Evolutionary conservation across 1,140 invertebrate genomes (phyloP).

Genomic region (Olivierus martensii): DNA sequence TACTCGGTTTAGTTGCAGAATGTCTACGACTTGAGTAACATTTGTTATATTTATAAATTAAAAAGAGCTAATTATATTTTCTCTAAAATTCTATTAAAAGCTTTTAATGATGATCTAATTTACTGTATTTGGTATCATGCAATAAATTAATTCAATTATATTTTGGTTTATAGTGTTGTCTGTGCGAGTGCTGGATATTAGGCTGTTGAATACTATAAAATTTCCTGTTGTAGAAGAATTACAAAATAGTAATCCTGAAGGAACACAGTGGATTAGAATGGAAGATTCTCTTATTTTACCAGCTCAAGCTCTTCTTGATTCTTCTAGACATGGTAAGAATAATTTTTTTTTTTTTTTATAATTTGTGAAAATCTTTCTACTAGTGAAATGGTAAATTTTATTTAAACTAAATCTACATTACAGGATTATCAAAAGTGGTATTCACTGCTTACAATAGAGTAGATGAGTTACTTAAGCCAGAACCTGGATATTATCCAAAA

Average conservation of each 20-base stretch:
- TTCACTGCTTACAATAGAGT: slow-evolving; percentile 85
- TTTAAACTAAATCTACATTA: too few species aligned
- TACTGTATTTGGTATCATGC: background rate
- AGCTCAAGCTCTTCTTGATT: slow-evolving; percentile 17
- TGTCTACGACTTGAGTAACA: too few species aligned
- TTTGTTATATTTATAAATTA: too few species aligned
- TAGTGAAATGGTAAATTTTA: too few species aligned
- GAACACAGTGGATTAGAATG: slow-evolving; percentile 14
- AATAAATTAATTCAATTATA: background rate
- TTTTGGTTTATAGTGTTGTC: slow-evolving; percentile 13
- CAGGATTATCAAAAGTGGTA: slow-evolving; percentile 46
- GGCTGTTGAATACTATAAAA: slow-evolving; percentile 5
- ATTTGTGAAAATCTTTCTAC: background rate
- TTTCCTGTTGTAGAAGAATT: slow-evolving; percentile 14
- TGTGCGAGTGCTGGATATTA: slow-evolving; percentile 13
- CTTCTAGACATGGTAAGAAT: slow-evolving; percentile 28
- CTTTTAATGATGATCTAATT: too few species aligned
- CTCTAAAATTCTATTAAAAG: too few species aligned
- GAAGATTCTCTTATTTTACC: slow-evolving; percentile 19
- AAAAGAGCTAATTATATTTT: too few species aligned
- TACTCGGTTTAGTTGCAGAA: too few species aligned
- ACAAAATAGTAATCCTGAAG: slow-evolving; percentile 1
- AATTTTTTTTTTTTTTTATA: background rate
- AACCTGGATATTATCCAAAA: background rate
- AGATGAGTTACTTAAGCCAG: slow-evolving; percentile 52